These are phyloP conservation scores for Achroia grisella DNA, from an alignment of 1,140 invertebrate species.

Conservation along the genomic window DNA sequence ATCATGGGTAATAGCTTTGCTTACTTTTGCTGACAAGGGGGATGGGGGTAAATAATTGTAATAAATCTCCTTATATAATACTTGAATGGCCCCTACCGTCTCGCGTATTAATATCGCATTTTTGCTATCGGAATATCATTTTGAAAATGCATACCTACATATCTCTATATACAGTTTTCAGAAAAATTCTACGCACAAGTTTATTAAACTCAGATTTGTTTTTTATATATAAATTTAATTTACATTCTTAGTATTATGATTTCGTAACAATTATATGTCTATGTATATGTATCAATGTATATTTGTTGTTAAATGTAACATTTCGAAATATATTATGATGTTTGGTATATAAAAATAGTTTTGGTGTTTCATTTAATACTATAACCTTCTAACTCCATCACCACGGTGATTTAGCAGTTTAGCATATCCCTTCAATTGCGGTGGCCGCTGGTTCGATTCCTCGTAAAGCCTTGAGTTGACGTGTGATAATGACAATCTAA, in stretches of 20 bases:
- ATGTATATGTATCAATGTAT: constrained; percentile 16
- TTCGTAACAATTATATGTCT: constrained; percentile 7
- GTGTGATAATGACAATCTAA: background rate
- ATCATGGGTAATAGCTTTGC: no score
- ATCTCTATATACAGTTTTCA: constrained; percentile 35
- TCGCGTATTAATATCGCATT: no score
- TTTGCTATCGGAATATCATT: constrained; percentile 29
- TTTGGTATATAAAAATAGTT: constrained; percentile 55
- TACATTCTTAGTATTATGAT: background rate
- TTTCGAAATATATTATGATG: constrained; percentile 70
- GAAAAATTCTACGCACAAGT: constrained; percentile 31
- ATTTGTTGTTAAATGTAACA: constrained; percentile 52
- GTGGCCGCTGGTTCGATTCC: no score
- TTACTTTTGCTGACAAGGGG: no score
- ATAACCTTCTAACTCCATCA: no score
- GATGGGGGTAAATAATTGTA: no score
- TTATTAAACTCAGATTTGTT: constrained; percentile 3
- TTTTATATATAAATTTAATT: constrained; percentile 17
- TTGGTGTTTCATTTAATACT: constrained; percentile 30
- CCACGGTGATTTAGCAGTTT: no score
- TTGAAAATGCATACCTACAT: constrained; percentile 28
- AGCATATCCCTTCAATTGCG: no score
- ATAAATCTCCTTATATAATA: no score
- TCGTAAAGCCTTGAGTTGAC: constrained; percentile 1
- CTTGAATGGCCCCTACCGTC: no score